phyloP scores from a whole-genome alignment of 2,888 invertebrate genomes.

The Ormyrus labotus region DNA sequence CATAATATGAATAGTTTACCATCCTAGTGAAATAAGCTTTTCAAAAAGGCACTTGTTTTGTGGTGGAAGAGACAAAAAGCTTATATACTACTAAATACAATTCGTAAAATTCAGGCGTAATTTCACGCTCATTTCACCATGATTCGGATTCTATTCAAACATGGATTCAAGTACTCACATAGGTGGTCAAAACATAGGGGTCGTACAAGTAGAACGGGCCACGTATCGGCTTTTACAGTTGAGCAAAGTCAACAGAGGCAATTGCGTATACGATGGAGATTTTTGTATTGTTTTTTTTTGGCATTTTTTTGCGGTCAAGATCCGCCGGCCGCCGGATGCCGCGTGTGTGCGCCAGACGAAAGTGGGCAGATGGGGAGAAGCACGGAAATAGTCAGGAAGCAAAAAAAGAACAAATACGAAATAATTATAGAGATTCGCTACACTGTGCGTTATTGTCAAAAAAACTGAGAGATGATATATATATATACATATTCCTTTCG shows the following conservation, averaged over 20 bases:
- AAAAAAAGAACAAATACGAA: constrained; percentile 42
- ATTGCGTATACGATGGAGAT: constrained; percentile 23
- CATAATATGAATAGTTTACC: constrained; percentile 22
- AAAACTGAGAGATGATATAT: not conserved
- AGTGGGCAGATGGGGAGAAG: constrained; percentile 27
- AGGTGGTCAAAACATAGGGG: constrained; percentile 34
- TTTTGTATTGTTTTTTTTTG: constrained; percentile 4
- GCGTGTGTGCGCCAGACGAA: not conserved
- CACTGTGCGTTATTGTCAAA: not conserved
- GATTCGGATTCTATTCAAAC: constrained; percentile 15
- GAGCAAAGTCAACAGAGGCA: constrained; percentile 41
- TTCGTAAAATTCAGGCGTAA: not conserved
- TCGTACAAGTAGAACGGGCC: constrained; percentile 53
- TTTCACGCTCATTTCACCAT: constrained; percentile 4
- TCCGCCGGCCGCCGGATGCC: constrained; percentile 18
- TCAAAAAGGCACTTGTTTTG: too few species aligned
- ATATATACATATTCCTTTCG: not conserved
- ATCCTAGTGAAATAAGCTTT: constrained; percentile 19
- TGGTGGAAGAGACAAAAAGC: not conserved
- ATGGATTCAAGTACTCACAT: constrained; percentile 54
- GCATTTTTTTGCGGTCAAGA: constrained; percentile 29
- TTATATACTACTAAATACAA: too few species aligned
- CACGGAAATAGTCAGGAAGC: constrained; percentile 23
- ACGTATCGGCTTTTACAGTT: constrained; percentile 44
- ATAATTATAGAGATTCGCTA: constrained; percentile 35